phyloP scores from a whole-genome alignment of 1,140 invertebrate species.

The Drosophila miranda region DNA sequence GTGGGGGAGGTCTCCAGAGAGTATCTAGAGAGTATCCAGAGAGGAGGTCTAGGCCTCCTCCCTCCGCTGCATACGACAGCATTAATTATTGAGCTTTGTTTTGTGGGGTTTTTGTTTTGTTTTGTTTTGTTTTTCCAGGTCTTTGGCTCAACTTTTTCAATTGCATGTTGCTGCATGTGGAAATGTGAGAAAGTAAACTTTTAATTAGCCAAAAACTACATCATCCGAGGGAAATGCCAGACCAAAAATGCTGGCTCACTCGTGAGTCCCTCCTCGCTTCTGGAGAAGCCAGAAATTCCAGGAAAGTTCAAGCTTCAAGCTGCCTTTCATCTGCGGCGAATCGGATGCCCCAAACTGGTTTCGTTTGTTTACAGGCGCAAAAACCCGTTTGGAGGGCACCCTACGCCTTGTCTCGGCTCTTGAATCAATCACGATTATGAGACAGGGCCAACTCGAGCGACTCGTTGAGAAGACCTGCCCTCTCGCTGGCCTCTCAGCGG shows the following conservation, averaged over 20 bases:
- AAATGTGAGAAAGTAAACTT: slow-evolving; percentile 39
- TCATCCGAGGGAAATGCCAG: slow-evolving; percentile 42
- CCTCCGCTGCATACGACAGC: not conserved
- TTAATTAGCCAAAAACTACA: slow-evolving; percentile 49
- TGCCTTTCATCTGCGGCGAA: slow-evolving; percentile 52
- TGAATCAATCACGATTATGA: slow-evolving; percentile 66
- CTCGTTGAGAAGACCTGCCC: slow-evolving; percentile 5
- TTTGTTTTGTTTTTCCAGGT: slow-evolving; percentile 10
- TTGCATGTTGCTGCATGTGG: slow-evolving; percentile 32
- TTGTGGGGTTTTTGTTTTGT: slow-evolving; percentile 20
- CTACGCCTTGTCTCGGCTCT: slow-evolving; percentile 42
- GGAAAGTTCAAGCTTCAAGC: slow-evolving; percentile 76
- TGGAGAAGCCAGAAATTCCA: slow-evolving; percentile 53
- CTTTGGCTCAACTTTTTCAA: slow-evolving; percentile 2
- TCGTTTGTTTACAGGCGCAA: slow-evolving; percentile 46
- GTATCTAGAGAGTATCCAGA: no score
- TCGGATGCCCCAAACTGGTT: slow-evolving; percentile 61
- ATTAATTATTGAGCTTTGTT: slow-evolving; percentile 11
- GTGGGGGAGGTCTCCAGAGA: not conserved
- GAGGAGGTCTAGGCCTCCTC: slow-evolving; percentile 30
- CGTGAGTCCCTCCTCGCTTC: slow-evolving; percentile 3
- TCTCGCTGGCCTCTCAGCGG: not conserved
- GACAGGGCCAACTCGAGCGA: slow-evolving; percentile 28
- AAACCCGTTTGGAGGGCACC: slow-evolving; percentile 31
- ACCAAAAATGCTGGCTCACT: slow-evolving; percentile 13